Percentiles rank a stretch among this genome's conserved stretches.
Evolutionary conservation across 1,140 invertebrate species (phyloP).

Genomic region (Leptinotarsa defecta): DNA sequence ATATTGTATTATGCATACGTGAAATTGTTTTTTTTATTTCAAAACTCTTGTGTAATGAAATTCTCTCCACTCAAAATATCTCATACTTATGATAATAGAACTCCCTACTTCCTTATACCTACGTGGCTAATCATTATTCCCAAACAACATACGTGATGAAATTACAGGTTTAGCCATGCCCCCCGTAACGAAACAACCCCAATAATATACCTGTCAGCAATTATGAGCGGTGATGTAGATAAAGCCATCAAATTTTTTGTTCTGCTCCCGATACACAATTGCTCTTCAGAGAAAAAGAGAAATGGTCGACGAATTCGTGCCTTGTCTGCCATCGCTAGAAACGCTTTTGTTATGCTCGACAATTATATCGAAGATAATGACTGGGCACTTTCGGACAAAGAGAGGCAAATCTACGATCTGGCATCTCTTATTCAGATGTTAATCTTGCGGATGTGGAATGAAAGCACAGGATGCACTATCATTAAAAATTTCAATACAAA

Average conservation of each 20-base stretch:
- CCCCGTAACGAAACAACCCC: slow-evolving; percentile 22
- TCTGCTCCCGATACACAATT: slow-evolving; percentile 19
- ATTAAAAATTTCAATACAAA: neutral
- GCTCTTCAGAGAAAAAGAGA: slow-evolving; percentile 4
- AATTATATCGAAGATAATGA: slow-evolving; percentile 31
- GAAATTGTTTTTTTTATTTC: too few relatives aligned
- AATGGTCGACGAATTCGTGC: slow-evolving; percentile 21
- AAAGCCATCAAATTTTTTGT: slow-evolving; percentile 34
- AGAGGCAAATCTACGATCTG: slow-evolving; percentile 10
- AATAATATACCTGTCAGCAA: slow-evolving; percentile 35
- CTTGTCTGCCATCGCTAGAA: slow-evolving; percentile 24
- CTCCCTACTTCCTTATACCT: neutral
- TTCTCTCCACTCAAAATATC: too few relatives aligned
- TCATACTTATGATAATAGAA: too few relatives aligned
- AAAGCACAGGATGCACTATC: neutral
- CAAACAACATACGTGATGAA: slow-evolving; percentile 15
- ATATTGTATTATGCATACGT: too few relatives aligned
- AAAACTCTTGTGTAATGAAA: too few relatives aligned
- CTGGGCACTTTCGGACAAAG: slow-evolving; percentile 14
- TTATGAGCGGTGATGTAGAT: slow-evolving; percentile 34
- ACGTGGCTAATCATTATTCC: neutral
- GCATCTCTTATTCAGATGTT: neutral
- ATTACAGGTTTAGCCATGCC: slow-evolving; percentile 14
- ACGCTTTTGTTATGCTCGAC: slow-evolving; percentile 18
- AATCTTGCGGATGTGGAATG: neutral